phyloP scores from a whole-genome alignment of 2,888 invertebrate species.

The Sinotaia quadrata region DNA sequence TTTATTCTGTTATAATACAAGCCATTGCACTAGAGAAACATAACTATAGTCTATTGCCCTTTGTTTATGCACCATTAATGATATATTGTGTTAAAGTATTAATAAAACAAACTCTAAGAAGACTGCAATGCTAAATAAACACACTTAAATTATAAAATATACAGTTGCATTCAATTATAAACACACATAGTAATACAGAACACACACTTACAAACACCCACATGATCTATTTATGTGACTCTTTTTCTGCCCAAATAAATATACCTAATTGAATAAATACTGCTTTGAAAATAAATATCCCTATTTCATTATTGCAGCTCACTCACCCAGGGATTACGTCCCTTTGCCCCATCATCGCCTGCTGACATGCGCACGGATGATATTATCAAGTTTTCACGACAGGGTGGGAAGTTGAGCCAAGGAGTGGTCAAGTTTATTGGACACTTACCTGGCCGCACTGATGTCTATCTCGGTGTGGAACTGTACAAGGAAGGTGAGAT shows the following conservation, averaged over 20 bases:
- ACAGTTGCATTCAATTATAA: too few relatives aligned
- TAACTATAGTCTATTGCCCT: too few relatives aligned
- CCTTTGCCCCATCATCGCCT: constrained; percentile 69
- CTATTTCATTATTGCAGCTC: constrained; percentile 40
- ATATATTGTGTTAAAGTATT: too few relatives aligned
- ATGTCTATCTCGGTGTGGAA: constrained; percentile 70
- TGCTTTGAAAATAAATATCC: not conserved
- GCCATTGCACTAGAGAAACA: too few relatives aligned
- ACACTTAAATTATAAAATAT: too few relatives aligned
- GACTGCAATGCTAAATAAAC: too few relatives aligned
- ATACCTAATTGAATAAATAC: not conserved
- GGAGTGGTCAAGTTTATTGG: constrained; percentile 71
- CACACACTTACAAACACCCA: too few relatives aligned
- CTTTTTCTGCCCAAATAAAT: not conserved
- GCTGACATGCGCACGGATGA: constrained; percentile 68
- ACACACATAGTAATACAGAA: too few relatives aligned
- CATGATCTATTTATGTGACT: too few relatives aligned
- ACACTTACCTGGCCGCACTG: constrained; percentile 68
- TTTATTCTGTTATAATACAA: too few relatives aligned
- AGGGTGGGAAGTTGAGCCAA: constrained; percentile 69
- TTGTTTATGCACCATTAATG: too few relatives aligned
- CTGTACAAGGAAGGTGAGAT: constrained; percentile 70
- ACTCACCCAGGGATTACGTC: constrained; percentile 61
- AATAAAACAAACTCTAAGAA: too few relatives aligned
- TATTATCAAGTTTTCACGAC: constrained; percentile 70